Base-by-base conservation (phyloP, 2,888 invertebrate genomes). In the Podabrus alpinus region DNA sequence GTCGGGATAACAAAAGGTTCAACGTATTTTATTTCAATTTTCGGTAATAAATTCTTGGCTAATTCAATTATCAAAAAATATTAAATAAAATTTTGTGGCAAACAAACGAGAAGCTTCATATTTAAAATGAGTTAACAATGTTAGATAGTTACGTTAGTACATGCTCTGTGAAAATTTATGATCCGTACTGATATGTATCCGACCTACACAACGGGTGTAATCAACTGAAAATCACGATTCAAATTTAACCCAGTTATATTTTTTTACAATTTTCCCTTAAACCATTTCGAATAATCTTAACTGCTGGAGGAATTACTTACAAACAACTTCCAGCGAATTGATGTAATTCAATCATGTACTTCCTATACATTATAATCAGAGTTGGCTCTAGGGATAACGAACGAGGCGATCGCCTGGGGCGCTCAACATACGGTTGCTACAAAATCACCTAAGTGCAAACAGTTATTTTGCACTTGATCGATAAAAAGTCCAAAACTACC, bases 111-210 rank as follows among this genome's bases (percentile, higher is more conserved):
- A 45, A 45, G 45, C 45, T 45, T 45, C 45, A n/a, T 45, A 45
- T 45, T 45, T 45, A 45, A 45, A 45, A 45, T n/a, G n/a, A 45
- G 45, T 45, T 45, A 45, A 45, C 45, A 45, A 45, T 45, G 45
- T 61, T 61, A 61, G 25, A 66, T 66, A 66, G 21, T 19, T 66
- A 15, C 16, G 25, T 24, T 72, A 25, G 68, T 72, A 67, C 29
- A 16, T 15, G 60, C 45, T 60, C 67, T 29, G 61, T 29, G 67
- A 67, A 72, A 66, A 72, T 72, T 72, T 72, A 67, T 72, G 72
- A 72, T 72, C 67, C 67, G 67, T 25, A 67, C 60, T 67, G 72
- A 72, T 72, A 72, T 61, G 61, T 60, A 72, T 72, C 67, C 67
- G 67, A 21, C 45, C 68, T 68, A 72, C 61, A 72, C 67, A 72